Evolutionary conservation across 2,888 invertebrate species (phyloP).

Genomic region (Thysanoteuthis rhombus): DNA sequence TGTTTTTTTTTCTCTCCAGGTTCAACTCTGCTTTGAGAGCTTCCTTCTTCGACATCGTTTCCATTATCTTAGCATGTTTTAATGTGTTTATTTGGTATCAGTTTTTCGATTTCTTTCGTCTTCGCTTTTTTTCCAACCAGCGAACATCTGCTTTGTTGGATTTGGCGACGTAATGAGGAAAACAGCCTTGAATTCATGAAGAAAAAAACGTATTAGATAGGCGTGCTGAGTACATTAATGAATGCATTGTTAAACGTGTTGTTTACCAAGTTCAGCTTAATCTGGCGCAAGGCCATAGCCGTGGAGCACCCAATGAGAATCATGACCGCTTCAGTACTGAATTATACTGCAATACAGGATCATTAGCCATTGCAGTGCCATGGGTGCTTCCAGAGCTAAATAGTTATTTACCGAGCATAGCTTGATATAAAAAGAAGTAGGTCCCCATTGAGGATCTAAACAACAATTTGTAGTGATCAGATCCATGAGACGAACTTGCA

Average conservation of each 20-base stretch:
- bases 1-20: not conserved
- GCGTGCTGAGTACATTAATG: not conserved
- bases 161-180: not conserved
- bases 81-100: not conserved
- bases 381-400: too few species aligned
- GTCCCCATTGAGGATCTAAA: too few species aligned
- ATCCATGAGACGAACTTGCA: too few species aligned
- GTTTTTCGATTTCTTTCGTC: not conserved
- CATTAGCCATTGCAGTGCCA: too few species aligned
- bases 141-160: not conserved
- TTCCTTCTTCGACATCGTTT: not conserved
- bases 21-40: not conserved
- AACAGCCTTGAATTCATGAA: not conserved
- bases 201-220: not conserved
- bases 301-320: too few species aligned
- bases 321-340: too few species aligned
- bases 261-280: not conserved
- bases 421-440: too few species aligned
- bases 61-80: not conserved
- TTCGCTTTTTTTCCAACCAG: not conserved
- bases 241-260: not conserved
- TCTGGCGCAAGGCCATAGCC: not conserved
- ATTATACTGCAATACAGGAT: too few species aligned
- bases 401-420: too few species aligned
- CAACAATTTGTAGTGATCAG: too few species aligned